Percentiles rank a stretch among this genome's conserved stretches.
phyloP scores from a whole-genome alignment of 2,113 vertebrate species.

The Cryptoleucopteryx plumbea region DNA sequence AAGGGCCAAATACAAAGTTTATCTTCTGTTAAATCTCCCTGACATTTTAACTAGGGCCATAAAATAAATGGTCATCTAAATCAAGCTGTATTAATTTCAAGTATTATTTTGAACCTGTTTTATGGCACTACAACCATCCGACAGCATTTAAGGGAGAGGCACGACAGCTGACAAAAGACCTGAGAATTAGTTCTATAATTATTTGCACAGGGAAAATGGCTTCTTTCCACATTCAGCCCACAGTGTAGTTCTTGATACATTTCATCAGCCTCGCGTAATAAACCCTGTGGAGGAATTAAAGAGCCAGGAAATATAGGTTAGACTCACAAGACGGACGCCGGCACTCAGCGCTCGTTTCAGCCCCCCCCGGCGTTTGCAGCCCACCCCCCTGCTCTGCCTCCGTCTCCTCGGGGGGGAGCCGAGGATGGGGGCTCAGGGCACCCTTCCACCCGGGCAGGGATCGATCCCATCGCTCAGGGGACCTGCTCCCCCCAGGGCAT shows the following conservation, averaged over 20 bases:
- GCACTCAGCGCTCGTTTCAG: neutral
- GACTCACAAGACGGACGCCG: rapidly evolving
- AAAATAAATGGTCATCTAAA: slow-evolving; percentile 48
- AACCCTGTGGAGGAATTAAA: slow-evolving; percentile 21
- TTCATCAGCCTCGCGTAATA: neutral
- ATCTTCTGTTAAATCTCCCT: slow-evolving; percentile 43
- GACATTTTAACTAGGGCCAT: slow-evolving; percentile 34
- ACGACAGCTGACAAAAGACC: slow-evolving; percentile 5
- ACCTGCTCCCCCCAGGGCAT: neutral
- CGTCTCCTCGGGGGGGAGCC: neutral
- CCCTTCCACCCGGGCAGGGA: neutral
- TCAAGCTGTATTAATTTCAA: slow-evolving; percentile 51
- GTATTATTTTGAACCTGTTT: slow-evolving; percentile 25
- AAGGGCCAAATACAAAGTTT: slow-evolving; percentile 30
- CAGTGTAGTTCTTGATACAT: neutral
- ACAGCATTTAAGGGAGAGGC: neutral
- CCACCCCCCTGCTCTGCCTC: neutral
- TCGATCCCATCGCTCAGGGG: neutral
- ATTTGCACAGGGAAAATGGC: slow-evolving; percentile 17
- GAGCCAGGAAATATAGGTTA: slow-evolving; percentile 15
- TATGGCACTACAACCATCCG: neutral
- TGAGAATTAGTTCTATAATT: slow-evolving; percentile 32
- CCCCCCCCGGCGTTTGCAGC: neutral
- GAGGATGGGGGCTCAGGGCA: neutral
- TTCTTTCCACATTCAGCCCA: neutral